Conservation (phyloP, 92 coral and sea anemone species). For the Palythoa grandiflora region DNA sequence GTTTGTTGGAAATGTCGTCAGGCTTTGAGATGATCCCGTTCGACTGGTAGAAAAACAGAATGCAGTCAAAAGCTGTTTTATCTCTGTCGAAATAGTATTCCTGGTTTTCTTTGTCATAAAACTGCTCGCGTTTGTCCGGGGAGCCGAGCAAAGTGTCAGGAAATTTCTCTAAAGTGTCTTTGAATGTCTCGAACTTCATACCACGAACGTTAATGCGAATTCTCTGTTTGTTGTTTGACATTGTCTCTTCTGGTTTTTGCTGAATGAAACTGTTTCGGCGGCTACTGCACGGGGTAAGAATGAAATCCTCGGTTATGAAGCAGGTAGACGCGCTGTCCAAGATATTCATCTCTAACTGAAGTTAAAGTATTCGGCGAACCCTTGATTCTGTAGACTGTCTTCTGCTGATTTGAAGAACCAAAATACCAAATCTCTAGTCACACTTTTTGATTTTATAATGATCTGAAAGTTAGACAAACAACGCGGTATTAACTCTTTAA, state of each 20-base stretch:
- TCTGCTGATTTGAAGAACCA: neutral
- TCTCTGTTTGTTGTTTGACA: slow-evolving; percentile 26
- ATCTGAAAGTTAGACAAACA: neutral
- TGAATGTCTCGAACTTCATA: slow-evolving; percentile 76
- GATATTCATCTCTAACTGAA: neutral
- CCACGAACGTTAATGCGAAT: slow-evolving; percentile 87
- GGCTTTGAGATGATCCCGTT: slow-evolving; percentile 92
- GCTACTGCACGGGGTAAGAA: neutral
- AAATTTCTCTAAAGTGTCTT: slow-evolving; percentile 81
- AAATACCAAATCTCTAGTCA: neutral
- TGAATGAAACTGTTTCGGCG: neutral
- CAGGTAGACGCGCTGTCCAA: neutral
- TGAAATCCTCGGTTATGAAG: neutral
- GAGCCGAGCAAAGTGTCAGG: slow-evolving; percentile 94
- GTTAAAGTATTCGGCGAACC: neutral
- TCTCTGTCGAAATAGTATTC: slow-evolving; percentile 83
- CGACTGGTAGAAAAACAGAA: slow-evolving; percentile 93
- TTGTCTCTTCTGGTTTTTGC: neutral
- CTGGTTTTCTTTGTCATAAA: slow-evolving; percentile 69
- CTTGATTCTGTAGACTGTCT: neutral
- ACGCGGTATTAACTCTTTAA: neutral
- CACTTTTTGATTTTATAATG: too few relatives aligned
- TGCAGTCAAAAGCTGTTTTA: slow-evolving; percentile 82
- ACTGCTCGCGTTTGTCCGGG: slow-evolving; percentile 67
- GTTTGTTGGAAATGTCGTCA: slow-evolving; percentile 70